Evolutionary conservation across 2,888 invertebrate species (phyloP).

Genomic region (Leucophenga montana): DNA sequence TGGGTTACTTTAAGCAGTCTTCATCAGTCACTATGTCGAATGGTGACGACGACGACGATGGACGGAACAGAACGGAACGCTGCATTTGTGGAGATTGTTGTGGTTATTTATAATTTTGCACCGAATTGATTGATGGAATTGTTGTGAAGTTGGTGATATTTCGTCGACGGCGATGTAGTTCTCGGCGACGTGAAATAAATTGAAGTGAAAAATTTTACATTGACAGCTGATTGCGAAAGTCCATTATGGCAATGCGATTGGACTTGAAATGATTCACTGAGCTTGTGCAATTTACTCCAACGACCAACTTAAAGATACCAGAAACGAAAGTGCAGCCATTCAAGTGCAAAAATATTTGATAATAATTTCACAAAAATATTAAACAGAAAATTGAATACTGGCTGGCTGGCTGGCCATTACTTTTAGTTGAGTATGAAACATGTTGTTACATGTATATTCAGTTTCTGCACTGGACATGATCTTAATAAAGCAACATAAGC

Average conservation of each 20-base stretch:
- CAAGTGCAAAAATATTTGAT: constrained; percentile 25
- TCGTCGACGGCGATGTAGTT: constrained; percentile 27
- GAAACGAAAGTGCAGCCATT: constrained; percentile 8
- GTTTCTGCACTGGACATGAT: constrained; percentile 21
- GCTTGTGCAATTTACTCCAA: not conserved
- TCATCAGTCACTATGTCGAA: not conserved
- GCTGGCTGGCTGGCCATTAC: no score
- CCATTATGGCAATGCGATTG: constrained; percentile 47
- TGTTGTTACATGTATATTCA: no score
- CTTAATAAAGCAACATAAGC: constrained; percentile 25
- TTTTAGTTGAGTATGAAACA: not conserved
- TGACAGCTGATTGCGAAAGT: constrained; percentile 66
- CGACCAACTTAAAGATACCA: not conserved
- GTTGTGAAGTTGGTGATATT: constrained; percentile 62
- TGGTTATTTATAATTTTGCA: constrained; percentile 63
- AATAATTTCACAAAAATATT: not conserved
- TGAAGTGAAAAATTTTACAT: constrained; percentile 36
- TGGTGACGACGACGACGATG: no score
- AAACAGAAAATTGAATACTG: not conserved
- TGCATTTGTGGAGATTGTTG: constrained; percentile 21
- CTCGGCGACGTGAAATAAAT: constrained; percentile 19
- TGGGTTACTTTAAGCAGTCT: not conserved
- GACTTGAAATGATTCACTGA: not conserved
- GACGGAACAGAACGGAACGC: no score
- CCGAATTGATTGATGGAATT: constrained; percentile 63